A percentile compares a stretch with the other conserved stretches of the same genome.
phyloP scores from a whole-genome alignment of 2,888 invertebrate genomes.

The Ophioninae sp. region DNA sequence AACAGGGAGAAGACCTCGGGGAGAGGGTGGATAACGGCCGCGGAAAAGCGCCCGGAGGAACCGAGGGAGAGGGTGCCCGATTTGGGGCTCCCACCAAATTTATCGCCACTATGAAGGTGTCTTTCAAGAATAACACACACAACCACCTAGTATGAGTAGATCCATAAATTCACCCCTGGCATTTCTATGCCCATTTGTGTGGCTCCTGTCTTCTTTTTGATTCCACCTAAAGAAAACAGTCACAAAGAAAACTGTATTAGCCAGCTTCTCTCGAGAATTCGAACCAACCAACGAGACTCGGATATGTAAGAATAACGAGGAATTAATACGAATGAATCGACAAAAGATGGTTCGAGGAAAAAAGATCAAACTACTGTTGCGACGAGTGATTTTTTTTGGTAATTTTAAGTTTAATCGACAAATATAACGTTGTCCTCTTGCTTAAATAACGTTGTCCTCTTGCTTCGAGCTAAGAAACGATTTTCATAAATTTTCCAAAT shows the following conservation, averaged over 20 bases:
- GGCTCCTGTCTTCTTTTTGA: slow-evolving; percentile 21
- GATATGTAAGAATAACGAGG: neutral
- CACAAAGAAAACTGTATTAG: slow-evolving; percentile 50
- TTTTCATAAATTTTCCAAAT: neutral
- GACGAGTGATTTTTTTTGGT: too few species aligned
- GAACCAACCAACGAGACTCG: neutral
- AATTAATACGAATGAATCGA: neutral
- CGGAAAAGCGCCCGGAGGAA: slow-evolving; percentile 39
- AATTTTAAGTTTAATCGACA: too few species aligned
- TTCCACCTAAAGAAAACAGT: slow-evolving; percentile 22
- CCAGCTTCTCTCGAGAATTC: slow-evolving; percentile 16
- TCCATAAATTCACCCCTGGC: slow-evolving; percentile 50
- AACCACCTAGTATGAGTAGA: slow-evolving; percentile 21
- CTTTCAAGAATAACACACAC: slow-evolving; percentile 59
- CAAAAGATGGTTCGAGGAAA: too few species aligned
- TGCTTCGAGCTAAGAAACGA: too few species aligned
- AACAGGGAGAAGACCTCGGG: slow-evolving; percentile 28
- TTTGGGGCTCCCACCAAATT: slow-evolving; percentile 54
- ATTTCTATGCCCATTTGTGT: slow-evolving; percentile 45
- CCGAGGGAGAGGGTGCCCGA: slow-evolving; percentile 46
- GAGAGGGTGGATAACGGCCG: slow-evolving; percentile 35
- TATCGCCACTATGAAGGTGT: slow-evolving; percentile 61
- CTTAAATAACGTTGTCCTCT: too few species aligned
- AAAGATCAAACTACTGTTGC: too few species aligned
- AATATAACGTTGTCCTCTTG: too few species aligned